A percentile compares a stretch with the other conserved stretches of the same genome.
Evolutionary conservation across 2,113 vertebrate species (phyloP).

Genomic region (Pygoscelis adeliae): DNA sequence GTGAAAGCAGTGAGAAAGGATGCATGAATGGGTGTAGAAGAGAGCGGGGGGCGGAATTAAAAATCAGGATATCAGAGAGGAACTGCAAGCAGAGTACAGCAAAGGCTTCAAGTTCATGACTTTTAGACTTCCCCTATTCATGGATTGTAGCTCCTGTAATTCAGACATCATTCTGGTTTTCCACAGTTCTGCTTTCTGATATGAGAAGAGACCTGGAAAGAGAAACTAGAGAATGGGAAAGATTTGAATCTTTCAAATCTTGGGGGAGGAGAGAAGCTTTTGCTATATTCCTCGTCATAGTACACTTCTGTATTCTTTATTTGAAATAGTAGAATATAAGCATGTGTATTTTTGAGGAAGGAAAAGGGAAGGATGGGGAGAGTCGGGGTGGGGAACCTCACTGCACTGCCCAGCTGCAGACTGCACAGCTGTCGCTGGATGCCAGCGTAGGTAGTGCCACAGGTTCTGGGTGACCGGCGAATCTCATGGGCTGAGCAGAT

Average conservation of each 20-base stretch:
- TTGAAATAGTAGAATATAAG: not conserved
- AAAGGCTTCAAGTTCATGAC: not conserved
- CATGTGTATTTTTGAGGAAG: not conserved
- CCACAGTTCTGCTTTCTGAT: not conserved
- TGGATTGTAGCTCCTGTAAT: not conserved
- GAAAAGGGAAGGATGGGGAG: not conserved
- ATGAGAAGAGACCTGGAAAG: not conserved
- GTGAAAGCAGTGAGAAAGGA: not conserved
- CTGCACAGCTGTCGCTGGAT: not conserved
- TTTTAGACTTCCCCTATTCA: not conserved
- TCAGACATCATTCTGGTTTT: not conserved
- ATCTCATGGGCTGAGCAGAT: not conserved
- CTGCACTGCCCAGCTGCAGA: not conserved
- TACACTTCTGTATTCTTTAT: not conserved
- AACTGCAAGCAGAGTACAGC: not conserved
- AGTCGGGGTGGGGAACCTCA: not conserved
- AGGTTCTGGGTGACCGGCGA: fast-evolving
- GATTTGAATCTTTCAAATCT: not conserved
- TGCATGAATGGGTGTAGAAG: not conserved
- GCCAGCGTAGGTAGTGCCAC: fast-evolving
- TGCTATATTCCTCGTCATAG: not conserved
- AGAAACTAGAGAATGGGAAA: not conserved
- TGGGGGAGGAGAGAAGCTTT: not conserved
- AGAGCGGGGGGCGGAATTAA: fast-evolving
- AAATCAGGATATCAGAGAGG: not conserved